Conservation (phyloP, 2,888 invertebrate species). For the Tholera decimalis region DNA sequence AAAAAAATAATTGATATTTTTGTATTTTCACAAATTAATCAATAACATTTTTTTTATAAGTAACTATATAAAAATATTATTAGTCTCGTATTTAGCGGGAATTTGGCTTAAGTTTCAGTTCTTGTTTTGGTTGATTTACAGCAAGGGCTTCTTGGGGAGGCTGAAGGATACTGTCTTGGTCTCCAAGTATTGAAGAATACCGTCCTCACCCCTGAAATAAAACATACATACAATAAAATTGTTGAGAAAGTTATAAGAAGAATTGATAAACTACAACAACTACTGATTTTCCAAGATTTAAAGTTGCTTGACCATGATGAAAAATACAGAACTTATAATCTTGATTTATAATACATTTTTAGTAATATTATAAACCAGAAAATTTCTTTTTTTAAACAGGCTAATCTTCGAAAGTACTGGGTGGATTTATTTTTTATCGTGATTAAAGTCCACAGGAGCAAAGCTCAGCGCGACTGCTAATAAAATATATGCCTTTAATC, state of each 20-base stretch:
- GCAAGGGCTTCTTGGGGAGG: constrained; percentile 89
- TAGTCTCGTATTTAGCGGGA: constrained; percentile 25
- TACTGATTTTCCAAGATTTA: too few relatives aligned
- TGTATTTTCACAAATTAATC: constrained; percentile 44
- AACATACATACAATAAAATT: constrained; percentile 3
- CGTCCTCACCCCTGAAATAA: constrained; percentile 93
- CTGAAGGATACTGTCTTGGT: constrained; percentile 94
- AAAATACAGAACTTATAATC: too few relatives aligned
- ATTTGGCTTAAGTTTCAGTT: constrained; percentile 30
- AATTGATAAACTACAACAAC: too few relatives aligned
- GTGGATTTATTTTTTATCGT: too few relatives aligned
- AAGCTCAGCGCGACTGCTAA: too few relatives aligned
- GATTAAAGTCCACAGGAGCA: too few relatives aligned
- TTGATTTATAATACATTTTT: too few relatives aligned
- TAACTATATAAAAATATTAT: constrained; percentile 23
- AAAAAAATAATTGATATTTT: constrained; percentile 35
- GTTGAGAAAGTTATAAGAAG: too few relatives aligned
- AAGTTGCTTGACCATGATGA: too few relatives aligned
- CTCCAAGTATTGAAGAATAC: constrained; percentile 95
- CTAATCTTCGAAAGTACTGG: too few relatives aligned
- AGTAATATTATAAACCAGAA: too few relatives aligned
- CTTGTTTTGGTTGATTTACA: constrained; percentile 67
- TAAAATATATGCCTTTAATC: not conserved
- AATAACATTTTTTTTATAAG: constrained; percentile 30
- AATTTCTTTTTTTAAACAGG: too few relatives aligned